A percentile compares a stretch with the other conserved stretches of the same genome.
These are phyloP conservation scores for Embiotoca jacksoni DNA, from an alignment of 2,113 vertebrate species.

Conservation along the genomic window DNA sequence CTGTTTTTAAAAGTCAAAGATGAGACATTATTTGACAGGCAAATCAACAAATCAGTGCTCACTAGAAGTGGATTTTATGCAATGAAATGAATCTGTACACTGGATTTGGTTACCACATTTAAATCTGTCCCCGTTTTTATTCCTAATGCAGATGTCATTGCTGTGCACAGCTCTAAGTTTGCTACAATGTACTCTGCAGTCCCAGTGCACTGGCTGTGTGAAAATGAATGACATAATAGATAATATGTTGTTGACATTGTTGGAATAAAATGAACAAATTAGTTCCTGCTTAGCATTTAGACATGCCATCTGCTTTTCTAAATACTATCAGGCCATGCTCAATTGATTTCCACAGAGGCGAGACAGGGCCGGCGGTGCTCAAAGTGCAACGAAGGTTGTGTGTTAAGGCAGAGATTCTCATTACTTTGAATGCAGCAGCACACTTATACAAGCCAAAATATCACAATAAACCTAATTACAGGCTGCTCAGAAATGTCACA, in stretches of 20 bases:
- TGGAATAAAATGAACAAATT: conserved; percentile 68
- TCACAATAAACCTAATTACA: conserved; percentile 68
- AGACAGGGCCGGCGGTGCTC: conserved; percentile 33
- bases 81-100: background rate
- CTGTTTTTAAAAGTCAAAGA: conserved; percentile 20
- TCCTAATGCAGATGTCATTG: conserved; percentile 12
- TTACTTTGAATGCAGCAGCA: conserved; percentile 30
- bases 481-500: conserved; percentile 66
- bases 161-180: background rate
- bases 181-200: background rate
- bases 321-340: conserved; percentile 60
- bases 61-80: background rate
- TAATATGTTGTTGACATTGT: conserved; percentile 61
- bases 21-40: background rate
- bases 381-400: conserved; percentile 35
- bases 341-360: conserved; percentile 62
- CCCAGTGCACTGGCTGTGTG: conserved; percentile 5
- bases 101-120: background rate
- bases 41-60: background rate
- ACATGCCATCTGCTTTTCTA: conserved; percentile 70
- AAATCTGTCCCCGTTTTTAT: conserved; percentile 8
- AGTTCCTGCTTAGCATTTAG: conserved; percentile 67
- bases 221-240: conserved; percentile 53
- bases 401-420: conserved; percentile 51
- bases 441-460: conserved; percentile 34